Evolutionary conservation across 2,888 invertebrate species (phyloP).

Genomic region (Harpalus rufipes): DNA sequence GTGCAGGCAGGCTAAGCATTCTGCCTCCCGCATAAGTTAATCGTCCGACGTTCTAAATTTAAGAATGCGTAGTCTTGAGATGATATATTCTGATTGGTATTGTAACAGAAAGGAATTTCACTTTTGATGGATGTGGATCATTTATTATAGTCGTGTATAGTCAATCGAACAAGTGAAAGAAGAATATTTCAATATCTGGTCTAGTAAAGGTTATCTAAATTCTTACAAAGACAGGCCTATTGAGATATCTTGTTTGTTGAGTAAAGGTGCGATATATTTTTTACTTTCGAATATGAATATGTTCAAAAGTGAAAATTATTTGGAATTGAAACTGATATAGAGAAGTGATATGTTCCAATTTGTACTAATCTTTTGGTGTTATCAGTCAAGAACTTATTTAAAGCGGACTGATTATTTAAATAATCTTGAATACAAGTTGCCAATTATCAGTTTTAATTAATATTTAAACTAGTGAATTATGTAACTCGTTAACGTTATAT

Average conservation of each 20-base stretch:
- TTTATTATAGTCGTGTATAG: not conserved
- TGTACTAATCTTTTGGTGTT: not conserved
- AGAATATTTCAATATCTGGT: not conserved
- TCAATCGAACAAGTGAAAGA: not conserved
- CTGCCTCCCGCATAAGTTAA: not conserved
- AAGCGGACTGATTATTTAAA: not conserved
- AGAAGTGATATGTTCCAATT: not conserved
- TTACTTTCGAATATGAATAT: not conserved
- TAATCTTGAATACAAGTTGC: not conserved
- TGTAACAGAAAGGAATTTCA: not conserved
- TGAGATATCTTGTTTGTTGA: not conserved
- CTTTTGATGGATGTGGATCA: slow-evolving; percentile 6
- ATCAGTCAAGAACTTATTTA: not conserved
- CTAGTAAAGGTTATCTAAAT: not conserved
- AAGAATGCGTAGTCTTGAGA: not conserved
- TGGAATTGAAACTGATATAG: not conserved
- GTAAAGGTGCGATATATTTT: not conserved
- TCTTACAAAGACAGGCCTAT: not conserved
- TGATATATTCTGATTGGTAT: not conserved
- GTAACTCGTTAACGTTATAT: too few relatives aligned
- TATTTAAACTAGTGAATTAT: not conserved
- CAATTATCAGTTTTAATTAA: slow-evolving; percentile 4
- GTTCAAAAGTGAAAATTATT: not conserved
- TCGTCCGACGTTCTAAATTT: not conserved
- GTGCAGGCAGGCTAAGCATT: too few relatives aligned